Base-by-base conservation (phyloP, 2,113 vertebrate genomes). In the Carassius auratus region DNA sequence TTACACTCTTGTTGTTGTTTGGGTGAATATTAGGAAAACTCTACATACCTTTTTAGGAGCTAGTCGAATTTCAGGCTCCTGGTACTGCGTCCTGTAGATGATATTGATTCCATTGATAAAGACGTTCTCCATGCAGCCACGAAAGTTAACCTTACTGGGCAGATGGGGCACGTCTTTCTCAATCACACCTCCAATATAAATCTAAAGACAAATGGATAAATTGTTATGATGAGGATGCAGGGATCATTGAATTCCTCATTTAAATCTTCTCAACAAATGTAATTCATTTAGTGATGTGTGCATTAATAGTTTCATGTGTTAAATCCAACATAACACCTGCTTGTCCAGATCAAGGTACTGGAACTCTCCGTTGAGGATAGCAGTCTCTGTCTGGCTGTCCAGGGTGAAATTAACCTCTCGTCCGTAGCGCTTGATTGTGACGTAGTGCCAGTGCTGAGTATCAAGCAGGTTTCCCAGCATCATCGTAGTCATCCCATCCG, bases 391-490 rank as follows among this genome's bases (percentile, higher is more conserved):
- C 2, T 99, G 96, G 84, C 97, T 96, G 0, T 99, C 98, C 87
- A 99, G 89, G 0, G 97, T 99, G 85, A 99, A 93, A 87, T 99
- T 99, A 78, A 98, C 94, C 0, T 96, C 92, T 7, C 92, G 95
- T 8, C 97, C 97, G 0, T 93, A 93, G 55, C 98, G 96, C 86
- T 97, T 96, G 12, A 99, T 94, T 5, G 96, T 96, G 86, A 99
- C 92, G 0, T 97, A 97, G 88, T 99, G 98, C 98, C 98, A 99
- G 90, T 99, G 97, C 61, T 98, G 96, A 88, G 99, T 97, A 9
- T 99, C 97, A 59, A 99, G 94, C 79, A 99, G 95, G 69, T 96
- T 98, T 0, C 98, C 98, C 12, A 96, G 92, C 0, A 82, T 94
- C 91, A 95, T 90, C 0, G 95, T 95, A 0, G 96, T 99, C 85